Evolutionary conservation across 2,888 invertebrate species (phyloP), one percentile per base, ranked within the genome.

Genomic region (Drosophila pseudotalamancana): DNA sequence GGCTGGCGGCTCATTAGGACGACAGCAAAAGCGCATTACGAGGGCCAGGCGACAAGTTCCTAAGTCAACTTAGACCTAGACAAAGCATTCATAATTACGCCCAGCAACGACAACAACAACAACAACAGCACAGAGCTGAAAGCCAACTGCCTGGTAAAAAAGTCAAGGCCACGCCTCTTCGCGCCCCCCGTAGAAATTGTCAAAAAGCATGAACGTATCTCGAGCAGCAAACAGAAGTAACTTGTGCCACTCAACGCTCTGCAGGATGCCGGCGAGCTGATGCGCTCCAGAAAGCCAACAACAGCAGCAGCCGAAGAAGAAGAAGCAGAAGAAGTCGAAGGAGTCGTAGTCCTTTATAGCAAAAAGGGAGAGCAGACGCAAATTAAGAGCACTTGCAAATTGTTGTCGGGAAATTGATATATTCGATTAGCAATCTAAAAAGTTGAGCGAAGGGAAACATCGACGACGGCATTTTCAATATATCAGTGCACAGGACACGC

Each of bases 1-100:
- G 34, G 65, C 51, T 23, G 59, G 19, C 29, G 29, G 51, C 73
- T 73, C 72, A 73, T 73, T 73, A 73, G 60, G 31, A 54, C 34
- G 65, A 78, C 71, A 78, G 79, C 60, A 81, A 81, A 81, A 87
- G 87, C 87, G 87, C 87, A 81, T 85, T 81, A 67, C 85, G 61
- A 74, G 83, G 61, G 60, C 39, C 65, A 82, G 81, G 60, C 66
- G 77, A 69, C 61, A 75, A 85, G 86, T 85, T 82, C 69, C 86
- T 66, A 79, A 85, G 77, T 80, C 77, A 56, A 67, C 57, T 49
- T 18, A 43, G 43, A 43, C 46, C 50, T 43, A 42, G 53, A 61
- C 63, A 61, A 54, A 50, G 60, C 50, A 66, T 55, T 72, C 86
- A 80, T 83, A 80, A 83, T 80, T 84, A 63, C 55, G 54, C 55